phyloP scores from a whole-genome alignment of 2,888 invertebrate genomes.

The Polymixis lichenea region DNA sequence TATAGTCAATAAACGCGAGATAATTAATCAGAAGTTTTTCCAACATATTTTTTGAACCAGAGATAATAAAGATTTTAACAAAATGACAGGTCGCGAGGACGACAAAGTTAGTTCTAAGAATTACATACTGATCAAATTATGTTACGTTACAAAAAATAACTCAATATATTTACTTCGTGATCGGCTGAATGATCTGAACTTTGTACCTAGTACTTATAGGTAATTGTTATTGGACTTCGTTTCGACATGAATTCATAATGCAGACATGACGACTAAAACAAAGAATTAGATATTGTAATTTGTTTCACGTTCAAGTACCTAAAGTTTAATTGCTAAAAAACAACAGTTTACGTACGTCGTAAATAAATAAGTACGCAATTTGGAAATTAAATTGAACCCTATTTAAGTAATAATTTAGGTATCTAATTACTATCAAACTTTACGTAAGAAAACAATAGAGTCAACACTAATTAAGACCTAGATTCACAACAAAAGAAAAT shows the following conservation, averaged over 20 bases:
- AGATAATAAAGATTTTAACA: background rate
- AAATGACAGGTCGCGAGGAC: conserved; percentile 3
- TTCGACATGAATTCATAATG: background rate
- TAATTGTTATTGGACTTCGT: background rate
- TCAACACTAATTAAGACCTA: background rate
- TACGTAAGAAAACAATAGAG: background rate
- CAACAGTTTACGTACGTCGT: background rate
- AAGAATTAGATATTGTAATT: background rate
- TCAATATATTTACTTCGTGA: background rate
- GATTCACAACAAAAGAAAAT: background rate
- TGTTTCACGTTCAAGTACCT: background rate
- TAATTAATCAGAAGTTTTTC: too few relatives aligned
- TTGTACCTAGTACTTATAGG: background rate
- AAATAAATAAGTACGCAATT: background rate
- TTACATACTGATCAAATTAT: background rate
- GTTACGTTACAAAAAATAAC: background rate
- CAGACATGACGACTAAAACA: too few relatives aligned
- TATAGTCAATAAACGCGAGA: background rate
- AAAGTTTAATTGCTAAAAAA: background rate
- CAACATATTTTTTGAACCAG: background rate
- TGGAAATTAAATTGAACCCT: background rate
- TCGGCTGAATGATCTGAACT: background rate
- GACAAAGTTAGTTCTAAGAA: background rate
- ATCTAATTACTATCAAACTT: background rate
- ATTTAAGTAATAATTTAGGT: background rate